These are phyloP conservation scores for Mohoua ochrocephala DNA, from an alignment of 2,113 vertebrate genomes.

Conservation along the genomic window DNA sequence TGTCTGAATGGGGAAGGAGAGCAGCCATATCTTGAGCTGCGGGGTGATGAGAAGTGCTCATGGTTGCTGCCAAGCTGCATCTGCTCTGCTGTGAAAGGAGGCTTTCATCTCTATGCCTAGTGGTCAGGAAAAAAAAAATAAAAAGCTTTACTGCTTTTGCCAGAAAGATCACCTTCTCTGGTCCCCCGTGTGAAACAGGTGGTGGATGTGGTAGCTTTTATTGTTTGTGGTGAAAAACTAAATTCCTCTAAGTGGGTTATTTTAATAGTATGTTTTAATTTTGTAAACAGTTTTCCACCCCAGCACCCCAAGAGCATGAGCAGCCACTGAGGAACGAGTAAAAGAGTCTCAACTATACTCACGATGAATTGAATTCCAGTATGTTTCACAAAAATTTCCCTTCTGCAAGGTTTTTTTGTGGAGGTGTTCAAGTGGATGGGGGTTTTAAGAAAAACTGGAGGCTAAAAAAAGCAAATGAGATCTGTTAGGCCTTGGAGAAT, in stretches of 20 bases:
- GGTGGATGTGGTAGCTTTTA: background rate
- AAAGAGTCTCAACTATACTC: background rate
- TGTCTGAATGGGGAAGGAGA: background rate
- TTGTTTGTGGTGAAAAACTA: background rate
- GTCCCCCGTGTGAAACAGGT: background rate
- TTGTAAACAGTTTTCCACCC: background rate
- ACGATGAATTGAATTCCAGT: background rate
- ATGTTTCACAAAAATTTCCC: background rate
- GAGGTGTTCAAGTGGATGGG: background rate
- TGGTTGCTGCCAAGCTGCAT: background rate
- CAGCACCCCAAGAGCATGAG: background rate
- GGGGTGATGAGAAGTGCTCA: background rate
- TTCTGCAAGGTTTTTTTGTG: background rate
- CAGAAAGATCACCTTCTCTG: background rate
- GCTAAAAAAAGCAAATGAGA: background rate
- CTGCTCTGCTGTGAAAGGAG: background rate
- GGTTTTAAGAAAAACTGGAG: background rate
- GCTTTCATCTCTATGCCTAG: background rate
- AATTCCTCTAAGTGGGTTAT: background rate
- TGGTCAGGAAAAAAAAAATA: background rate
- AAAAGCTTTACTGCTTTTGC: background rate
- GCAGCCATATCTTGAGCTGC: background rate
- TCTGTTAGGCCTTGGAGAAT: background rate
- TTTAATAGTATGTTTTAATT: background rate
- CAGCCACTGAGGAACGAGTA: background rate